phyloP scores from a whole-genome alignment of 2,797 vertebrate genomes.

The Lacerta bilineata region DNA sequence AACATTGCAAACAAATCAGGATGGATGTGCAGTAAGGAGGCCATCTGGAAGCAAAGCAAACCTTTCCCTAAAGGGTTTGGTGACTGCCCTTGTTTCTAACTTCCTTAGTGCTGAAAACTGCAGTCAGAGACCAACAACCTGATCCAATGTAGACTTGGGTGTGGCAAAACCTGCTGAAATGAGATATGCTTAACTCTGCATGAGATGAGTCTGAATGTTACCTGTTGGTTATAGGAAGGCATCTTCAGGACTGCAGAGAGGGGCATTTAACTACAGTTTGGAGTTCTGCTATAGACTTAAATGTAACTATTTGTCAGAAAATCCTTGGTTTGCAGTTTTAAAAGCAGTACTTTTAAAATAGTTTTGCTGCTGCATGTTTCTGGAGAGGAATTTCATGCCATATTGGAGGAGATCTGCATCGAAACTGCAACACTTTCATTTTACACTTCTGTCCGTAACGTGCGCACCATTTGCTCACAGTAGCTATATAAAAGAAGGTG shows the following conservation, averaged over 20 bases:
- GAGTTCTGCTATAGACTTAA: not conserved
- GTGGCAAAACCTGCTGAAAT: not conserved
- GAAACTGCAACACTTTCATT: not conserved
- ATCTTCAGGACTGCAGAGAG: not conserved
- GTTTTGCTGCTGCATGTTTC: not conserved
- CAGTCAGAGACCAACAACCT: not conserved
- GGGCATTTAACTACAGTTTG: not conserved
- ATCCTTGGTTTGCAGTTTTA: not conserved
- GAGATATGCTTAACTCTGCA: not conserved
- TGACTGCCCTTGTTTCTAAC: not conserved
- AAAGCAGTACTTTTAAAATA: not conserved
- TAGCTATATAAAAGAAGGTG: not conserved
- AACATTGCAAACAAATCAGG: too few species aligned
- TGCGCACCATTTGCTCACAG: not conserved
- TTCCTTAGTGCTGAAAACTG: not conserved
- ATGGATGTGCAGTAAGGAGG: too few species aligned
- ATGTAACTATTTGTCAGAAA: not conserved
- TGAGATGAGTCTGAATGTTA: not conserved
- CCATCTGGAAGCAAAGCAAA: too few species aligned
- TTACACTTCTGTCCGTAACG: not conserved
- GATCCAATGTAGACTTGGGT: not conserved
- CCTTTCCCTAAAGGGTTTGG: too few species aligned
- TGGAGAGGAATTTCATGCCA: not conserved
- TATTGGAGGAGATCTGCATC: not conserved
- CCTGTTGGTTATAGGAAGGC: not conserved